These are phyloP conservation scores for Arenicola marina DNA, from an alignment of 2,888 invertebrate genomes.

Conservation along the genomic window DNA sequence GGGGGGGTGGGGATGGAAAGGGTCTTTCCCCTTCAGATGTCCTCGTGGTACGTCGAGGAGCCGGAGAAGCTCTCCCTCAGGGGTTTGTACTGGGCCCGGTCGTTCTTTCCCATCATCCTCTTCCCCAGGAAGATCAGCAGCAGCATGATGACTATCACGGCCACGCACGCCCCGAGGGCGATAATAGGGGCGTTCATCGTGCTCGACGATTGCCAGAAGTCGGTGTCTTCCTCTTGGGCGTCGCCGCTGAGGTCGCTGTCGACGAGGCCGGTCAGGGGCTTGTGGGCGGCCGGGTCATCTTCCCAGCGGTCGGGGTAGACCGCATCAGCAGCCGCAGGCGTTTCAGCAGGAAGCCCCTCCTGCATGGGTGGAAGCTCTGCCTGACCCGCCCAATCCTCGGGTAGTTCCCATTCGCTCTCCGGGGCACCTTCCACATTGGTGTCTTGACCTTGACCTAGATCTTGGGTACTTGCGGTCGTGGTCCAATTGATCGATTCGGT, in stretches of 20 bases:
- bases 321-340: too few relatives aligned
- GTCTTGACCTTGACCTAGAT: not conserved
- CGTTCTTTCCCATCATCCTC: not conserved
- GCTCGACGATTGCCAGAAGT: too few relatives aligned
- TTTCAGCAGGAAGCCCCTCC: too few relatives aligned
- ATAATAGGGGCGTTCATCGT: not conserved
- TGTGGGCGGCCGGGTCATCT: too few relatives aligned
- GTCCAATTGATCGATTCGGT: too few relatives aligned
- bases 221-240: not conserved
- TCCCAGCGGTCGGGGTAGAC: too few relatives aligned
- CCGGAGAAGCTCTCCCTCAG: slow-evolving; percentile 6
- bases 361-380: too few relatives aligned
- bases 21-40: slow-evolving; percentile 3
- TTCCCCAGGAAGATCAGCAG: not conserved
- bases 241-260: not conserved
- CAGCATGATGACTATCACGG: not conserved
- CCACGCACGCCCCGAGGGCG: not conserved
- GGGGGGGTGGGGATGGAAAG: too few relatives aligned
- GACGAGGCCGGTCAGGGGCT: not conserved
- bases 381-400: too few relatives aligned
- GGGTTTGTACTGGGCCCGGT: slow-evolving; percentile 3
- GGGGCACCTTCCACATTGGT: not conserved
- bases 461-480: not conserved
- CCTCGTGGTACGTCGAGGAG: slow-evolving; percentile 4
- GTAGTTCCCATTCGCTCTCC: too few relatives aligned